Evolutionary conservation across 2,888 invertebrate species (phyloP).

Genomic region (Oxycera nigricornis): DNA sequence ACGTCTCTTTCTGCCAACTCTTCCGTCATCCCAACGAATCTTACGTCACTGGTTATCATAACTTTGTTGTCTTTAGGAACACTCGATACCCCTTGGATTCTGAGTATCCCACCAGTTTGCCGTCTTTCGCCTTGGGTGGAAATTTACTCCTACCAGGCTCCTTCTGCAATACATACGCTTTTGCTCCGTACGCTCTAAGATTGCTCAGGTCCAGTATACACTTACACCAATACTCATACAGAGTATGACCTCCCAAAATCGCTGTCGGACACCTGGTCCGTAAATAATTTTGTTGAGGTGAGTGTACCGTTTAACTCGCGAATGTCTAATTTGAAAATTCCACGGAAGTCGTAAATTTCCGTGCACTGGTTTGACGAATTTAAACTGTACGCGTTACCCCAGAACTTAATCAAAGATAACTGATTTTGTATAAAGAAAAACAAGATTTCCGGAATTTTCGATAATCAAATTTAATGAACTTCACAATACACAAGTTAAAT

Average conservation of each 20-base stretch:
- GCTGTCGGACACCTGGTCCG: constrained; percentile 47
- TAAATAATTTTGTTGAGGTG: no score
- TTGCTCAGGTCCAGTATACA: not conserved
- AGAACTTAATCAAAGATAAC: no score
- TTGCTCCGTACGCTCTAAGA: constrained; percentile 23
- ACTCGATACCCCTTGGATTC: constrained; percentile 50
- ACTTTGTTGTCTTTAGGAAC: constrained; percentile 18
- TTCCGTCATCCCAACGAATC: not conserved
- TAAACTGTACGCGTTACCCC: no score
- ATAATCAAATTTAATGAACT: no score
- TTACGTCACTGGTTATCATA: not conserved
- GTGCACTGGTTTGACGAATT: no score
- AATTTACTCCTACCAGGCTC: constrained; percentile 49
- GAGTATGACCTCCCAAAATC: constrained; percentile 44
- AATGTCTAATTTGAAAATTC: no score
- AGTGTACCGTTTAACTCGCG: no score
- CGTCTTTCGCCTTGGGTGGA: constrained; percentile 47
- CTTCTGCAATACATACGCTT: constrained; percentile 35
- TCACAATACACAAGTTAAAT: no score
- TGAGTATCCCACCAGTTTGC: constrained; percentile 51
- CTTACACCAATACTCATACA: constrained; percentile 27
- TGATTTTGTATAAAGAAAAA: no score
- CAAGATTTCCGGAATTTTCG: no score
- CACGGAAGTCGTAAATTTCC: no score
- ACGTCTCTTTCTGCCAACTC: not conserved